Evolutionary conservation across 2,888 invertebrate species (phyloP).

Genomic region (Phengaris alcon): DNA sequence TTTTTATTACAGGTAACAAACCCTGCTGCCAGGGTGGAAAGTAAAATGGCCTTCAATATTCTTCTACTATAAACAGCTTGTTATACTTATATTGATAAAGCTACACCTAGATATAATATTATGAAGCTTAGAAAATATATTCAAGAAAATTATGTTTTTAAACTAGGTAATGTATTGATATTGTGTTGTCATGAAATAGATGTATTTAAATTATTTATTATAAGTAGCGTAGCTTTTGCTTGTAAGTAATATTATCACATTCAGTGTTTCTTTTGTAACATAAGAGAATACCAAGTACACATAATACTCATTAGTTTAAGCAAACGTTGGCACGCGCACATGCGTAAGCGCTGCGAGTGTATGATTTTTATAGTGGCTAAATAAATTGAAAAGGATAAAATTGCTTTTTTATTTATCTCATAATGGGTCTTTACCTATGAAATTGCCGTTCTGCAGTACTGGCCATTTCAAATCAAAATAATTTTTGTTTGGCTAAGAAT

Average conservation of each 20-base stretch:
- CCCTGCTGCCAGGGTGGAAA: slow-evolving; percentile 69
- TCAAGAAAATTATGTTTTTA: slow-evolving; percentile 32
- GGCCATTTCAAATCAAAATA: too few species aligned
- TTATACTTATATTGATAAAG: slow-evolving; percentile 24
- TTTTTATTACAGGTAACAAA: slow-evolving; percentile 59
- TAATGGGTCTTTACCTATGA: too few species aligned
- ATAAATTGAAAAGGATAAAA: slow-evolving; percentile 38
- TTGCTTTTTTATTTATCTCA: slow-evolving; percentile 36
- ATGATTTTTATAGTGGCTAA: slow-evolving; percentile 40
- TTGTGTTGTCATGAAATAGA: slow-evolving; percentile 51
- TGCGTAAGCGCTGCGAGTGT: slow-evolving; percentile 50
- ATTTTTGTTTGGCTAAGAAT: too few species aligned
- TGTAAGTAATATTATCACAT: slow-evolving; percentile 56
- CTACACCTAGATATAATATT: slow-evolving; percentile 22
- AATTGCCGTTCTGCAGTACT: too few species aligned
- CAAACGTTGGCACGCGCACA: slow-evolving; percentile 57
- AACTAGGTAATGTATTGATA: slow-evolving; percentile 45
- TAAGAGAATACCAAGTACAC: slow-evolving; percentile 60
- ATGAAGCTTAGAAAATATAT: slow-evolving; percentile 27
- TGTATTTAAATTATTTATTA: slow-evolving; percentile 34
- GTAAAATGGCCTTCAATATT: slow-evolving; percentile 38
- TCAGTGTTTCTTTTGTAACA: slow-evolving; percentile 60
- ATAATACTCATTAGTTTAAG: slow-evolving; percentile 72
- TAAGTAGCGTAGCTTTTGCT: slow-evolving; percentile 37
- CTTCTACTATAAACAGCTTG: slow-evolving; percentile 29